These are phyloP conservation scores for Gallinago jamesoni DNA, from an alignment of 2,113 vertebrate species.

Conservation along the genomic window DNA sequence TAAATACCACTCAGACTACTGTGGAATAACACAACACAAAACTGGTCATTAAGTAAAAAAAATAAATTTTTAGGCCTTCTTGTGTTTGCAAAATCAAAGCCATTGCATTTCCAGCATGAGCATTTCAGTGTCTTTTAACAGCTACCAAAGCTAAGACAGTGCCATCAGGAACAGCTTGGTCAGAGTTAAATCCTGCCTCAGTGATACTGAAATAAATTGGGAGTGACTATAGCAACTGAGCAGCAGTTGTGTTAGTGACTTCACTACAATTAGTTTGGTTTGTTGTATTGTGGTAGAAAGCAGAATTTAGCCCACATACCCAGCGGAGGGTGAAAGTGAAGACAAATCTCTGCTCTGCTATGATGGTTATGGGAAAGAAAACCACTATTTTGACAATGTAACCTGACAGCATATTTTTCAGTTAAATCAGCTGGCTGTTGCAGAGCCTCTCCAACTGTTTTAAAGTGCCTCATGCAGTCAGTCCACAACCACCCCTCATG, in stretches of 20 bases:
- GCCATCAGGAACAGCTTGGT: not conserved
- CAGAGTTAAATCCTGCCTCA: not conserved
- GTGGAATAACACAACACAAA: not conserved
- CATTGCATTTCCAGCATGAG: not conserved
- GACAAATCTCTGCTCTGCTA: not conserved
- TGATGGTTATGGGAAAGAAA: not conserved
- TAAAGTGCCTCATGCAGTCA: not conserved
- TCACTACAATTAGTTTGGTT: not conserved
- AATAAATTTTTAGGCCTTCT: not conserved
- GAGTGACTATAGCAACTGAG: not conserved
- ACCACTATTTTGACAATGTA: not conserved
- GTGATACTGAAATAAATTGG: not conserved
- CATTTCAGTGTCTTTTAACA: not conserved
- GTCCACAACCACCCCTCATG: not conserved
- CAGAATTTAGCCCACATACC: not conserved
- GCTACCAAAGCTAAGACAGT: not conserved
- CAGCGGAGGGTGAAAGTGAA: not conserved
- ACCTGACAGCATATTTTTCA: not conserved
- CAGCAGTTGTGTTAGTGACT: not conserved
- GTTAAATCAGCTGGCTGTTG: not conserved
- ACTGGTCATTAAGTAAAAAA: not conserved
- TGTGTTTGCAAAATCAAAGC: not conserved
- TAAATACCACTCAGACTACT: not conserved
- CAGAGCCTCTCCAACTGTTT: not conserved
- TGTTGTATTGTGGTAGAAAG: not conserved